Base-by-base conservation (phyloP, 2,797 vertebrate species). In the Xiphophorus birchmanni region DNA sequence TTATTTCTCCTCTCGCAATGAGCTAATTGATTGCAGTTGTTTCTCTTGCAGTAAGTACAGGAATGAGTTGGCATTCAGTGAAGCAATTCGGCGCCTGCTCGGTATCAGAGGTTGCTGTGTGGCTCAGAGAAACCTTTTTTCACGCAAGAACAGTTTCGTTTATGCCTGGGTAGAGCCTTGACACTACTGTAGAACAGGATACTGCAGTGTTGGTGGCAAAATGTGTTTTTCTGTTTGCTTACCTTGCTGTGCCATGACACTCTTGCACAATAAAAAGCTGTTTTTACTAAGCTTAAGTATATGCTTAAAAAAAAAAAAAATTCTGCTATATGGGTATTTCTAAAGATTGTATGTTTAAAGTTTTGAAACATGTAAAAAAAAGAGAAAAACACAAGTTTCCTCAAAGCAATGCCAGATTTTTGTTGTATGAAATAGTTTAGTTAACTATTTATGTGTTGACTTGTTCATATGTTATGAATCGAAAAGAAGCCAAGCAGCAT, bases 101-200 rank as follows among this genome's bases (percentile, higher is more conserved):
- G 47, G 84, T 81, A 90, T 88, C 88, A 90, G 76, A 80, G 54
- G 84, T 79, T 84, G 77, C 85, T 72, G 72, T 84, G 81, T 88
- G 84, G 82, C 87, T 84, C 67, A 21, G 74, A 87, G 83, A 87
- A 91, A 88, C 85, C 83, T 83, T 88, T 86, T 84, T 90, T 86
- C 89, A 88, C 42, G 89, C 88, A 90, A 91, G 91, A 90, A 85
- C 83, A 63, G 81, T 75, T 90, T 83, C 86, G 85, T 91, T 92
- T 91, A 89, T 88, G 91, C 93, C 90, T 84, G 91, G 83, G 58
- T 89, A 67, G 83, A 86, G 74, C 81, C 85, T 86, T 76, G 84
- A 93, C 90, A 86, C 80, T 40, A 65, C 84, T 84, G 86, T 87
- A 85, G 88, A 88, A 90, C 76, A 67, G 56, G 71, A 89, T 90